phyloP scores from a whole-genome alignment of 2,113 vertebrate species.

The Chloebia gouldiae region DNA sequence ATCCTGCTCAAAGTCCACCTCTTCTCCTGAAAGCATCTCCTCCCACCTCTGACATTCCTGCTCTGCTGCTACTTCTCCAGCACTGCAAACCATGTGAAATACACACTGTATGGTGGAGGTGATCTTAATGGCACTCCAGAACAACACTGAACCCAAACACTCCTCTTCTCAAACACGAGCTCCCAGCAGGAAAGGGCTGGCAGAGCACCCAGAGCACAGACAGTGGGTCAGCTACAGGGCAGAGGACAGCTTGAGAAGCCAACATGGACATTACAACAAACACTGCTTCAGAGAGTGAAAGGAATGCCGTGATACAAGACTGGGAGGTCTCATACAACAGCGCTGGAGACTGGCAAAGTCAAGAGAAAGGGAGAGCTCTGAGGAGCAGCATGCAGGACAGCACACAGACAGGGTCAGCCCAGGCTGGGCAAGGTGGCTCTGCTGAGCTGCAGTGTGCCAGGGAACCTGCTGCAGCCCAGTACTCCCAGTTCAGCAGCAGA shows the following conservation, averaged over 20 bases:
- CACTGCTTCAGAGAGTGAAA: background rate
- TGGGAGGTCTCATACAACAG: background rate
- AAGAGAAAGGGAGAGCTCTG: background rate
- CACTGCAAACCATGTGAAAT: background rate
- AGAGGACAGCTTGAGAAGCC: background rate
- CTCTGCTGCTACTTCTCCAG: background rate
- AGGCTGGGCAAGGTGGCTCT: background rate
- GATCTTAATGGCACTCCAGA: background rate
- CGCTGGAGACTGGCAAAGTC: background rate
- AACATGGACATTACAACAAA: background rate
- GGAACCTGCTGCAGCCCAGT: background rate
- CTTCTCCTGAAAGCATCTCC: background rate
- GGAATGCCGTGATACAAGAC: background rate
- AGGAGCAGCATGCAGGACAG: background rate
- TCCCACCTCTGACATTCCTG: background rate
- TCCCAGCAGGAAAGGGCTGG: background rate
- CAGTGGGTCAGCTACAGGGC: background rate
- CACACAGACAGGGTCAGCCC: background rate
- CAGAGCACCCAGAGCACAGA: background rate
- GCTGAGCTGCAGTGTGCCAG: background rate
- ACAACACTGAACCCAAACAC: background rate
- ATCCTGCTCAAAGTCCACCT: background rate
- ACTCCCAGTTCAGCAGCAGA: background rate
- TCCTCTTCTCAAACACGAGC: background rate
- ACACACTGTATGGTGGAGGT: accelerated